Conservation (phyloP, 2,888 invertebrate species). For the Orthonychiurus folsomi region DNA sequence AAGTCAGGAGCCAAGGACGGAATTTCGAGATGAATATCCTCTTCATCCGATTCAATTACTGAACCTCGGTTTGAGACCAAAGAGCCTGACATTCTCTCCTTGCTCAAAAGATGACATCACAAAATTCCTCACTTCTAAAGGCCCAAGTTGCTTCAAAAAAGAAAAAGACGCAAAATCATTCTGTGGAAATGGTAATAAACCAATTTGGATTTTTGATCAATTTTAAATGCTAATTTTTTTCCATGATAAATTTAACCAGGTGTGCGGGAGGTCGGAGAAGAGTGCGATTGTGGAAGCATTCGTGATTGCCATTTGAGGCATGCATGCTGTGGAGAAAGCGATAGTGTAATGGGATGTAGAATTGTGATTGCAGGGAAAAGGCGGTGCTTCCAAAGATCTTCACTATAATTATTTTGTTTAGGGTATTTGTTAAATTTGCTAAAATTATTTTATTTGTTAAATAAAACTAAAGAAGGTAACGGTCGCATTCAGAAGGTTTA, state of each 20-base stretch:
- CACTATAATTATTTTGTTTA: too few species aligned
- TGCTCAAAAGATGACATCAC: constrained; percentile 22
- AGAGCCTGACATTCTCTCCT: constrained; percentile 20
- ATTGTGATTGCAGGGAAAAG: not conserved
- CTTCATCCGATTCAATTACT: constrained; percentile 23
- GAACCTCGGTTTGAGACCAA: constrained; percentile 23
- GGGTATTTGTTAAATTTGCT: too few species aligned
- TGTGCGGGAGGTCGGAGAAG: constrained; percentile 16
- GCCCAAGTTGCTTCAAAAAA: constrained; percentile 14
- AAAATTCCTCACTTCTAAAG: constrained; percentile 16
- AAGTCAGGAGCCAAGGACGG: not conserved
- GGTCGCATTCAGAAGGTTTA: too few species aligned
- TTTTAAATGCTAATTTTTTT: not conserved
- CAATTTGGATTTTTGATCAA: not conserved
- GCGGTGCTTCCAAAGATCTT: too few species aligned
- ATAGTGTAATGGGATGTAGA: constrained; percentile 16
- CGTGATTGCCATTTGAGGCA: constrained; percentile 15
- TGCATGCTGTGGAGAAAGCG: constrained; percentile 21
- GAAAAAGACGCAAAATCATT: constrained; percentile 12
- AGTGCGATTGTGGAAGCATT: constrained; percentile 21
- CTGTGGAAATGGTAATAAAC: constrained; percentile 28
- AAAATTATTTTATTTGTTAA: too few species aligned
- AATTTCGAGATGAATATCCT: constrained; percentile 20
- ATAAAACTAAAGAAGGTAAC: too few species aligned
- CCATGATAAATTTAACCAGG: constrained; percentile 11